Base-by-base conservation (phyloP, 1,140 invertebrate species). In the Brachionus angularis region DNA sequence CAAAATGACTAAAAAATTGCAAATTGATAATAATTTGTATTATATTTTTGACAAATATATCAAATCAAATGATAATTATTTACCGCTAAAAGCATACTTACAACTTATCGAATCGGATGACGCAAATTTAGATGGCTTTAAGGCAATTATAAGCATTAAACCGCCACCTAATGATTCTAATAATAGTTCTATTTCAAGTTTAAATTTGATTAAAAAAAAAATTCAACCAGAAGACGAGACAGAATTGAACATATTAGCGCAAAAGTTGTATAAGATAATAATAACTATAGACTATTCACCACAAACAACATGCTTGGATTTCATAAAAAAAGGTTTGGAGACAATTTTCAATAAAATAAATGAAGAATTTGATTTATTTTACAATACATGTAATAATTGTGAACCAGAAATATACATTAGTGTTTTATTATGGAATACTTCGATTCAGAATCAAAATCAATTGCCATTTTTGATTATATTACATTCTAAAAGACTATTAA, bases 221-320 rank as follows among this genome's bases (percentile, higher is more conserved):
- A 39, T 58, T 36, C 33, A 58, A 39, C 36, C 36, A 25, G 39
- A 27, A 5, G 4, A 14, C 53, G 21, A 58, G 12, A 21, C 5
- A 12, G 53, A 39, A 23, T 31, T 23, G 12, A 18, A 21, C 10
- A 23, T 58, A 12, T 18, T 58, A 10, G 52, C 61, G 4, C 62
- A 67, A 10, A 47, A 47, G 25, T 21, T 47, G 5, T 67, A 67
- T 34, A 67, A 50, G 25, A 18, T 67, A 33, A 27, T 67, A 46
- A 47, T 67, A 8, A 67, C 42, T 21, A 27, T 67, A 5, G 62
- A 67, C 31, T 67, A 67, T 67, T 67, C n/a, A 16, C 42, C 62
- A 12, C 62, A 67, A 33, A 34, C 42, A 3, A 34, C 42, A 12
- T 47, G 62, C 47, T 27, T 67, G 8, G 42, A 67, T 18, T 67